Evolutionary conservation across 2,113 vertebrate genomes (phyloP).

Genomic region (Phrynocephalus versicolor): DNA sequence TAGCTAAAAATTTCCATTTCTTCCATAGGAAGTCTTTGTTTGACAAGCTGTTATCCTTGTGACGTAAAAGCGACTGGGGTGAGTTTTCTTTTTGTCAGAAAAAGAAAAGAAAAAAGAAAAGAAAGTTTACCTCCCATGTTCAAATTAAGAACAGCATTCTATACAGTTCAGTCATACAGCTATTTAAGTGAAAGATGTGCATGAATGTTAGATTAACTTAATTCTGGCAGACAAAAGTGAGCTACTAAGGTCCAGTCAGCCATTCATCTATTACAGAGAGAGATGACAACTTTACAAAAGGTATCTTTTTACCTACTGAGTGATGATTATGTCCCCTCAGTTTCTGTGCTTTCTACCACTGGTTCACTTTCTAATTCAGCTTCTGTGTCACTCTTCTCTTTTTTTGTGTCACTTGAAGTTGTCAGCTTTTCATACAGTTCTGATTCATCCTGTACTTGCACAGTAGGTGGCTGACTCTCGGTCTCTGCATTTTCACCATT

Average conservation of each 20-base stretch:
- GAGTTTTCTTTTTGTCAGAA: constrained; percentile 83
- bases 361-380: constrained; percentile 95
- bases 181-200: constrained; percentile 93
- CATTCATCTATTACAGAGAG: constrained; percentile 98
- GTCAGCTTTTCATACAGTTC: constrained; percentile 82
- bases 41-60: constrained; percentile 81
- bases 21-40: constrained; percentile 98
- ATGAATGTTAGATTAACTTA: constrained; percentile 89
- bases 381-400: constrained; percentile 92
- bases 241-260: constrained; percentile 93
- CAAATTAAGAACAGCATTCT: constrained; percentile 90
- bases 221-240: constrained; percentile 88
- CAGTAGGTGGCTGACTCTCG: constrained; percentile 78
- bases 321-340: constrained; percentile 99
- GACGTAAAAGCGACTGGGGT: constrained; percentile 83
- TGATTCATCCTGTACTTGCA: constrained; percentile 76
- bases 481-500: constrained; percentile 85
- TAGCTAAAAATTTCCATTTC: constrained; percentile 88
- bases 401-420: constrained; percentile 84
- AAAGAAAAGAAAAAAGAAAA: constrained; percentile 69
- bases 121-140: constrained; percentile 90
- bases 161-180: constrained; percentile 93
- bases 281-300: constrained; percentile 99
- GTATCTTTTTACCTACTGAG: constrained; percentile 99
- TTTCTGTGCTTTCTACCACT: constrained; percentile 99